A percentile compares a stretch with the other conserved stretches of the same genome.
Evolutionary conservation across 2,888 invertebrate species (phyloP).

Genomic region (Bhutanitis thaidina): DNA sequence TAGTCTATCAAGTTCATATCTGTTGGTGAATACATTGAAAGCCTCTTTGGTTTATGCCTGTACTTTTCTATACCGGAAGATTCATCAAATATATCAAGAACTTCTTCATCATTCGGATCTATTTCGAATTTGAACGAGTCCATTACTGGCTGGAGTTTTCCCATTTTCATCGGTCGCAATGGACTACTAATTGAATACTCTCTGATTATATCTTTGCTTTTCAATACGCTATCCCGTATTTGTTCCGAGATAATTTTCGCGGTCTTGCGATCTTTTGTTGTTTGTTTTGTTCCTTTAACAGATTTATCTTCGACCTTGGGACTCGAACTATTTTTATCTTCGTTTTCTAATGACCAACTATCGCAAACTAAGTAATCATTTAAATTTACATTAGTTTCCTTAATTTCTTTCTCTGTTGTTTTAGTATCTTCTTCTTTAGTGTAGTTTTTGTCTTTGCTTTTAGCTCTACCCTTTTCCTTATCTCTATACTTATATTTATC

Average conservation of each 20-base stretch:
- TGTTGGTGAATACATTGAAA: slow-evolving; percentile 41
- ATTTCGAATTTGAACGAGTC: slow-evolving; percentile 69
- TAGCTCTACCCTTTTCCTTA: slow-evolving; percentile 29
- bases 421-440: slow-evolving; percentile 26
- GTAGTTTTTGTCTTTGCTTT: slow-evolving; percentile 25
- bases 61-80: slow-evolving; percentile 41
- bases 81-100: slow-evolving; percentile 58
- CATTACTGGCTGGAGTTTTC: slow-evolving; percentile 60
- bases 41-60: slow-evolving; percentile 35
- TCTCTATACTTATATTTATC: slow-evolving; percentile 33
- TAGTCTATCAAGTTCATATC: slow-evolving; percentile 42
- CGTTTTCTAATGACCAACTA: slow-evolving; percentile 72
- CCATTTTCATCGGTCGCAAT: slow-evolving; percentile 34
- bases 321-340: slow-evolving; percentile 52
- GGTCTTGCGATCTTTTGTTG: slow-evolving; percentile 24
- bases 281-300: slow-evolving; percentile 27
- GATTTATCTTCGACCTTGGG: slow-evolving; percentile 44
- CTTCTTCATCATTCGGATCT: slow-evolving; percentile 55
- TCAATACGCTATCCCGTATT: slow-evolving; percentile 31
- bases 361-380: slow-evolving; percentile 70
- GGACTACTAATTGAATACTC: slow-evolving; percentile 25
- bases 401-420: slow-evolving; percentile 38
- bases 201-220: slow-evolving; percentile 29
- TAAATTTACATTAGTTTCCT: slow-evolving; percentile 59
- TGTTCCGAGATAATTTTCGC: slow-evolving; percentile 36